Percentiles rank a stretch among this genome's conserved stretches.
Evolutionary conservation across 2,797 vertebrate genomes (phyloP).

Genomic region (Aselliscus stoliczkanus): DNA sequence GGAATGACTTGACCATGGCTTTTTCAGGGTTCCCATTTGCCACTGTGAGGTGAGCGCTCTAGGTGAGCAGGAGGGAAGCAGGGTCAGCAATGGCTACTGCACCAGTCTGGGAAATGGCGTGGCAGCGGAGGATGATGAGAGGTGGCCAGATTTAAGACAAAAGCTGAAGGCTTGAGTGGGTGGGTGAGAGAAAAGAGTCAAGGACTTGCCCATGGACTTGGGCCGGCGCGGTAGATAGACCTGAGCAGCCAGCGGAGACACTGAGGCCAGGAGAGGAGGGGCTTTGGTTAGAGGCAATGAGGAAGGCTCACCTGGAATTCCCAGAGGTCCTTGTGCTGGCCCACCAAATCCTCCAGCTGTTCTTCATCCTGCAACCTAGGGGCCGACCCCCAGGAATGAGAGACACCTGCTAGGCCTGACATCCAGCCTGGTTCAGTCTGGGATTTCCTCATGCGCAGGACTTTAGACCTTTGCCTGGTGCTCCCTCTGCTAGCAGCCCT

Average conservation of each 20-base stretch:
- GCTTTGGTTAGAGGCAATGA: not conserved
- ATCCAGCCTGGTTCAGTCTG: not conserved
- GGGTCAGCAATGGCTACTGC: not conserved
- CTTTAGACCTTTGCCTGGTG: not conserved
- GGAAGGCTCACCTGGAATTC: slow-evolving; percentile 63
- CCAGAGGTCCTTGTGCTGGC: slow-evolving; percentile 61
- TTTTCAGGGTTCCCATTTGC: not conserved
- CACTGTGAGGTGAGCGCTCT: not conserved
- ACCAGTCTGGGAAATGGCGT: not conserved
- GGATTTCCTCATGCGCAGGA: not conserved
- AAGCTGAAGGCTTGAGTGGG: not conserved
- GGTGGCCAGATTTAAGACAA: not conserved
- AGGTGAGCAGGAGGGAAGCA: not conserved
- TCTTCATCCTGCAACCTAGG: slow-evolving; percentile 9
- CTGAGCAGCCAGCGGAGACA: not conserved
- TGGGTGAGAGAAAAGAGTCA: not conserved
- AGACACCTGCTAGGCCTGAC: not conserved
- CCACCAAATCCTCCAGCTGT: not conserved
- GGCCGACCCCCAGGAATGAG: not conserved
- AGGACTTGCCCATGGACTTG: no score
- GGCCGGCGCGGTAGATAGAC: not conserved
- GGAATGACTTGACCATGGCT: not conserved
- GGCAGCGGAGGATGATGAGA: not conserved
- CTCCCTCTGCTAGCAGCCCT: not conserved
- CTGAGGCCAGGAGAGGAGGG: not conserved